Evolutionary conservation across 2,797 vertebrate genomes (phyloP).

Genomic region (Phataginus tetradactyla): DNA sequence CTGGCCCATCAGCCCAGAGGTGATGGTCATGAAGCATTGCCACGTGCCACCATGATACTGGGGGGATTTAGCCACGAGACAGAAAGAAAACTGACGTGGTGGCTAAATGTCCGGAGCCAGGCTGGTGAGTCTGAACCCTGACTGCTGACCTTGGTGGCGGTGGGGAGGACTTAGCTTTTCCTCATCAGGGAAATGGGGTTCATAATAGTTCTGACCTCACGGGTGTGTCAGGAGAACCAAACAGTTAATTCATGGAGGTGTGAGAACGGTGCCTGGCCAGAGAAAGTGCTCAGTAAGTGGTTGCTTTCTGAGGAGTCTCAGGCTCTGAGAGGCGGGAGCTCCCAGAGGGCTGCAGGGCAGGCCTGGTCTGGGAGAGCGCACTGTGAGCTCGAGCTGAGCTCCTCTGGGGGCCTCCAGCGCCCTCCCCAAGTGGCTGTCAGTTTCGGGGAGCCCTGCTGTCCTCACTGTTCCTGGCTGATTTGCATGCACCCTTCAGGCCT

Average conservation of each 20-base stretch:
- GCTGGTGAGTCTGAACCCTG: neutral
- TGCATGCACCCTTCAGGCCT: neutral
- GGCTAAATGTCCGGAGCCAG: neutral
- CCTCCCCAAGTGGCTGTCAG: neutral
- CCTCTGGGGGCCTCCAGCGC: neutral
- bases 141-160: neutral
- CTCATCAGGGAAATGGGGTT: neutral
- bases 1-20: neutral
- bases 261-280: neutral
- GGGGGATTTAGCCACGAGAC: neutral
- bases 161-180: neutral
- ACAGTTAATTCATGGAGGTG: neutral
- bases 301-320: neutral
- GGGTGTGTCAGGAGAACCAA: neutral
- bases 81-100: neutral
- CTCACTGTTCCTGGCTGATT: neutral
- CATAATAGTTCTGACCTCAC: neutral
- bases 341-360: neutral
- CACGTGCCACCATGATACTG: rapidly evolving
- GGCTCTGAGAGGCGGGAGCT: neutral
- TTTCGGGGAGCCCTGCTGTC: neutral
- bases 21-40: neutral
- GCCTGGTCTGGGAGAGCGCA: neutral
- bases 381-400: neutral
- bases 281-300: neutral